Percentiles rank a stretch among this genome's conserved stretches.
Conservation (phyloP, 2,113 vertebrate species). For the Actinemys pallida region DNA sequence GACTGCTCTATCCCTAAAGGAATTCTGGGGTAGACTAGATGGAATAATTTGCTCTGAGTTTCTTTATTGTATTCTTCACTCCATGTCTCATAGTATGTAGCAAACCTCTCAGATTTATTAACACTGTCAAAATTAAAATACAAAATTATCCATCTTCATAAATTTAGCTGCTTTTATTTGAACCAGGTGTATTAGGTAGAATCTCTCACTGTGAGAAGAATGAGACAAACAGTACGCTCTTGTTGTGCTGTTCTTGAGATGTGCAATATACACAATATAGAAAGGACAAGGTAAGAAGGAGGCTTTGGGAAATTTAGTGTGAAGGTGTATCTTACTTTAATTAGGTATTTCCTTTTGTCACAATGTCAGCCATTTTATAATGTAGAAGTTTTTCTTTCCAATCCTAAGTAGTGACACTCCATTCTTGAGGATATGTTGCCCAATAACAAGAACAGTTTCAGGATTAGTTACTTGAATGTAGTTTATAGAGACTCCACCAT, state of each 20-base stretch:
- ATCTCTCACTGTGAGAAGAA: constrained; percentile 22
- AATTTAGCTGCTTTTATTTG: constrained; percentile 5
- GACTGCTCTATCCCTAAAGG: not conserved
- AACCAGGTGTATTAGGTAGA: not conserved
- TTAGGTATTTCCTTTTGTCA: constrained; percentile 27
- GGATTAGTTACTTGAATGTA: constrained; percentile 85
- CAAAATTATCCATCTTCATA: not conserved
- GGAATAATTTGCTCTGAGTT: not conserved
- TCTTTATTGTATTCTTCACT: not conserved
- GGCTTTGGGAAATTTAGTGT: not conserved
- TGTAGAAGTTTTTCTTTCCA: constrained; percentile 94
- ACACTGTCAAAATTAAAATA: not conserved
- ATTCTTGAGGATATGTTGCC: constrained; percentile 92
- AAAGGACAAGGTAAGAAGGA: not conserved
- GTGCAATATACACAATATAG: not conserved
- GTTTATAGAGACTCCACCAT: constrained; percentile 94
- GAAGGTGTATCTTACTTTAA: not conserved
- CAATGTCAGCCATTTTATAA: constrained; percentile 93
- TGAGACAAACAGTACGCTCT: not conserved
- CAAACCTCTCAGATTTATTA: not conserved
- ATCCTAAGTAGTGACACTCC: constrained; percentile 91
- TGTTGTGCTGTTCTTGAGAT: not conserved
- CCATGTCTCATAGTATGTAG: not conserved
- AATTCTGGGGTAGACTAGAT: not conserved
- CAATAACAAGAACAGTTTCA: constrained; percentile 88